Conservation (phyloP, 2,797 vertebrate genomes). For the Eupleurogrammus muticus region DNA sequence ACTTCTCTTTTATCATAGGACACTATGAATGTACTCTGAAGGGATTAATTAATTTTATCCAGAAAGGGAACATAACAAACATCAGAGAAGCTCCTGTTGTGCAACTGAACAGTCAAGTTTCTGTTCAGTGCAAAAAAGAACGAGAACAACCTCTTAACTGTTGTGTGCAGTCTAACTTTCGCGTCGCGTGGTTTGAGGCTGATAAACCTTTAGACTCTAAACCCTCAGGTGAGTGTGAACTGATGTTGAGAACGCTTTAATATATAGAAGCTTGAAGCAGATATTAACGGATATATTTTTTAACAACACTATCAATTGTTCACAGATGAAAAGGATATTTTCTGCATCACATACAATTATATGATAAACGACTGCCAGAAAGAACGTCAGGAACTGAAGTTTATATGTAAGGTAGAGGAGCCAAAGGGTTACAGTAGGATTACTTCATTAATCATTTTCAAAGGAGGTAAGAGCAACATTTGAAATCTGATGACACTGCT, state of each 20-base stretch:
- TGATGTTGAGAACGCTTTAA: not conserved
- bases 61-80: not conserved
- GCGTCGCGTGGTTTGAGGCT: conserved; percentile 39
- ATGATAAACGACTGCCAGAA: accelerated
- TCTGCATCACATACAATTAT: conserved; percentile 48
- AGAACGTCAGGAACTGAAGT: accelerated
- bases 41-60: conserved; percentile 25
- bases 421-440: not conserved
- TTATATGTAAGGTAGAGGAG: conserved; percentile 49
- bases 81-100: conserved; percentile 63
- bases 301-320: conserved; percentile 15
- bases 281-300: not conserved
- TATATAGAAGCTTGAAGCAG: not conserved
- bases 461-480: conserved; percentile 24
- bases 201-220: accelerated
- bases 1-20: conserved; percentile 56
- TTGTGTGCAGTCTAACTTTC: conserved; percentile 61
- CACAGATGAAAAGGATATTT: not conserved
- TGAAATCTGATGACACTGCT: not conserved
- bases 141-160: conserved; percentile 25
- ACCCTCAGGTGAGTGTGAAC: conserved; percentile 43
- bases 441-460: conserved; percentile 49
- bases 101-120: not conserved
- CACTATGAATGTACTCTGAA: conserved; percentile 62
- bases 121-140: conserved; percentile 21